Percentiles rank a stretch among this genome's conserved stretches.
Evolutionary conservation across 2,113 vertebrate species (phyloP).

Genomic region (Symphodus melops): DNA sequence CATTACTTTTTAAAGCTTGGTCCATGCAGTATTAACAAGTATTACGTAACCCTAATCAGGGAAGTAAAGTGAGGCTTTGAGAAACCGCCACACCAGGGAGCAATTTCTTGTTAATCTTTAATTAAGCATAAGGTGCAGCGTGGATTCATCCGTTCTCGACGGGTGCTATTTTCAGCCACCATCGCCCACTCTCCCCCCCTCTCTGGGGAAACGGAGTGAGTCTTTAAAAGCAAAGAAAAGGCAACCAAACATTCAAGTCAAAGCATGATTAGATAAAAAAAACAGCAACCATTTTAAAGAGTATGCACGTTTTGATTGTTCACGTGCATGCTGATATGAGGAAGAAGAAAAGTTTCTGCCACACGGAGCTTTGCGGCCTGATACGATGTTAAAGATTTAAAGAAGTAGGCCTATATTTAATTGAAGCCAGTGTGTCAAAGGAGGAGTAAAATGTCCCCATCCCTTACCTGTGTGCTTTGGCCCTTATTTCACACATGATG

Average conservation of each 20-base stretch:
- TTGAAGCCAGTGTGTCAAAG: too few relatives aligned
- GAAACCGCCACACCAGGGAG: constrained; percentile 65
- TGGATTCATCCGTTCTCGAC: constrained; percentile 74
- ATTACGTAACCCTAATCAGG: constrained; percentile 80
- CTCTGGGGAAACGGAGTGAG: constrained; percentile 51
- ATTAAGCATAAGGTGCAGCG: constrained; percentile 79
- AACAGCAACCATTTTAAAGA: constrained; percentile 10
- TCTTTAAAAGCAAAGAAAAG: constrained; percentile 63
- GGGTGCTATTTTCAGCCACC: constrained; percentile 74
- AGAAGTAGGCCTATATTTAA: too few relatives aligned
- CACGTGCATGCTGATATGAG: too few relatives aligned
- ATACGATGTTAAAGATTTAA: too few relatives aligned
- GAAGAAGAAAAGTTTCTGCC: too few relatives aligned
- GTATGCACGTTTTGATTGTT: too few relatives aligned
- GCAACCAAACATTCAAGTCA: constrained; percentile 51
- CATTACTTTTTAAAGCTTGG: constrained; percentile 73
- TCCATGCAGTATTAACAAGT: constrained; percentile 79
- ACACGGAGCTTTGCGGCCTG: too few relatives aligned
- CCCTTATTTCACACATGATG: too few relatives aligned
- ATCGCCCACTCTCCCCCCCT: constrained; percentile 58
- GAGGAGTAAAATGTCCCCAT: too few relatives aligned
- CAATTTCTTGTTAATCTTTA: constrained; percentile 82
- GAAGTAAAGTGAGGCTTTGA: constrained; percentile 73
- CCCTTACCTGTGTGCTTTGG: too few relatives aligned
- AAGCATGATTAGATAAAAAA: constrained; percentile 40